Evolutionary conservation across 2,888 invertebrate species (phyloP).

Genomic region (Cryptus armator): DNA sequence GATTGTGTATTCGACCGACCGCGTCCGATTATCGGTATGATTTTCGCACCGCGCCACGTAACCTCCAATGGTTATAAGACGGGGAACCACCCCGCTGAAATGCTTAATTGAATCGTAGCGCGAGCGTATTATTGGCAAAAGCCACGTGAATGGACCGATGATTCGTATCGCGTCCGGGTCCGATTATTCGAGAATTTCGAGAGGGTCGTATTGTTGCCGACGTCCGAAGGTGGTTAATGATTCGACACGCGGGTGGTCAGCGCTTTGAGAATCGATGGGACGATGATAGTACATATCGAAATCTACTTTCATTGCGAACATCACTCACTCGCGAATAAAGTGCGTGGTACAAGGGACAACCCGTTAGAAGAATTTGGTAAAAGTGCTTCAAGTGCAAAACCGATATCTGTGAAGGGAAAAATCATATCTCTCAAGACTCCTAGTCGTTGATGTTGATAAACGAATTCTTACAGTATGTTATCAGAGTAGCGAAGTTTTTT

Average conservation of each 20-base stretch:
- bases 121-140: conserved; percentile 10
- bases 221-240: not conserved
- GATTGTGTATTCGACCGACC: conserved; percentile 16
- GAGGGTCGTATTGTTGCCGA: not conserved
- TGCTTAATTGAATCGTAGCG: conserved; percentile 15
- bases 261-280: not conserved
- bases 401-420: not conserved
- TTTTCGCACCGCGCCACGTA: conserved; percentile 12
- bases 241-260: conserved; percentile 9
- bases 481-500: too few species aligned
- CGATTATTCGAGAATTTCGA: not conserved
- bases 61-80: not conserved
- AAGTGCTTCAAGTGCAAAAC: not conserved
- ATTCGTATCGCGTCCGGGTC: not conserved
- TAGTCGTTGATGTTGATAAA: too few species aligned
- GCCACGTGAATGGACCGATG: conserved; percentile 10
- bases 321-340: not conserved
- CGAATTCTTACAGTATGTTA: too few species aligned
- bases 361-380: not conserved
- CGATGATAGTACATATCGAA: not conserved
- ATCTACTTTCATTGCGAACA: not conserved
- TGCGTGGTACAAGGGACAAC: not conserved
- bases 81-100: conserved; percentile 1
- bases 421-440: not conserved
- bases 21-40: conserved; percentile 10